phyloP scores from a whole-genome alignment of 1,140 invertebrate genomes.

The Eumaeus atala region DNA sequence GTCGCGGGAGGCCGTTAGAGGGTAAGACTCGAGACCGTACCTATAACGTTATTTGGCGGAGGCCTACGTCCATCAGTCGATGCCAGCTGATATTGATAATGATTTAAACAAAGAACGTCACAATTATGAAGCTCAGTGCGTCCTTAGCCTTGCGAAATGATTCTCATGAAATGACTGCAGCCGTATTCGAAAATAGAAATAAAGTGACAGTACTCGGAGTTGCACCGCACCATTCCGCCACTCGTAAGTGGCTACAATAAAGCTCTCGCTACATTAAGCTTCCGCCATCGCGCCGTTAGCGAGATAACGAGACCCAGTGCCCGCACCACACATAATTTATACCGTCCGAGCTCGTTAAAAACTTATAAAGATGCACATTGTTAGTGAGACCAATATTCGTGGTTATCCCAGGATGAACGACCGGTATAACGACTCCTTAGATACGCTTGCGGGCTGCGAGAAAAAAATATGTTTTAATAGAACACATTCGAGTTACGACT shows the following conservation, averaged over 20 bases:
- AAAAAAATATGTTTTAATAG: constrained; percentile 11
- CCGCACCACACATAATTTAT: constrained; percentile 69
- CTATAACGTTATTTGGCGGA: too few relatives aligned
- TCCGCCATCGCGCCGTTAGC: constrained; percentile 63
- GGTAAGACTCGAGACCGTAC: too few relatives aligned
- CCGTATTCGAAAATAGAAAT: too few relatives aligned
- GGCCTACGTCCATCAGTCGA: too few relatives aligned
- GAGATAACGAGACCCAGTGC: constrained; percentile 69
- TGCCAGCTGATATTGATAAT: too few relatives aligned
- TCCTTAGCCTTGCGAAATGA: too few relatives aligned
- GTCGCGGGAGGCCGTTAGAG: too few relatives aligned
- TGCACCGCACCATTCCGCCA: constrained; percentile 17
- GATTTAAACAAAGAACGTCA: too few relatives aligned
- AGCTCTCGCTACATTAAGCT: constrained; percentile 70
- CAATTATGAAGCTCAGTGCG: too few relatives aligned
- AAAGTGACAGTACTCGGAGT: too few relatives aligned
- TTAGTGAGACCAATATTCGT: constrained; percentile 70
- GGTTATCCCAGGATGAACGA: constrained; percentile 55
- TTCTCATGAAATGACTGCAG: too few relatives aligned
- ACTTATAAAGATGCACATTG: constrained; percentile 73
- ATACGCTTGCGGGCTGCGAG: background rate
- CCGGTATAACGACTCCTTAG: constrained; percentile 50
- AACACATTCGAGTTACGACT: background rate
- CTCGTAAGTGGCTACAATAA: constrained; percentile 70
- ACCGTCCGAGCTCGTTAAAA: constrained; percentile 71